Evolutionary conservation across 2,888 invertebrate genomes (phyloP), one percentile per base, ranked within the genome.

Genomic region (Desoria tigrina): DNA sequence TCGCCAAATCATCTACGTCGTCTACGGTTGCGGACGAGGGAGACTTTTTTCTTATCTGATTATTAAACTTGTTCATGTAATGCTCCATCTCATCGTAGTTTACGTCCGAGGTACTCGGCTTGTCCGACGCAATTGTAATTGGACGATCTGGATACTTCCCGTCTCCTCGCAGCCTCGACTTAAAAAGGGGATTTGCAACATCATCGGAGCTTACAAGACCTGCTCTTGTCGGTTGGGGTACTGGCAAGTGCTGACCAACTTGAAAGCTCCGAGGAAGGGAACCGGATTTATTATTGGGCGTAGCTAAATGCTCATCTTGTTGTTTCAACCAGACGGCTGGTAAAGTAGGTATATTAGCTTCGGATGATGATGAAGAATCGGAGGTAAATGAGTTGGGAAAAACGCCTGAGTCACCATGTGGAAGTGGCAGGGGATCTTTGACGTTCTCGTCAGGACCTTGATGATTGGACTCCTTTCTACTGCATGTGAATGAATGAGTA

Each of bases 201-300:
- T 59, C 57, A 37, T 37, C 42, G 11, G 57, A 51, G 26, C 27
- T 55, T 16, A 28, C 16, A 27, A 28, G 32, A 21, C 39, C 53
- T 14, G 66, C 69, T 45, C 21, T 14, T 24, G 16, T 49, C 37
- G 62, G 50, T 6, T 61, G 66, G 24, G 68, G 63, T 3, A 61
- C 51, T 49, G 65, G 60, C 60, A 82, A 83, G 74, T 83, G 84
- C 2, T 86, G 83, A 50, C 83, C 81, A 28, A 87, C 84, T 80
- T 90, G 90, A 76, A 90, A 90, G 77, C 90, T 90, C 75, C 90
- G 83, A 0, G 90, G 90, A 61, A 90, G 79, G 0, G 90, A 90
- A 24, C 90, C 90, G 16, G 89, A 87, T 79, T 90, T 90, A 77
- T 86, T 85, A 60, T 84, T 83, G 0, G 86, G 84, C 3, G 86